A percentile compares a stretch with the other conserved stretches of the same genome.
Conservation (phyloP, 2,797 vertebrate species). For the Myotis myotis region DNA sequence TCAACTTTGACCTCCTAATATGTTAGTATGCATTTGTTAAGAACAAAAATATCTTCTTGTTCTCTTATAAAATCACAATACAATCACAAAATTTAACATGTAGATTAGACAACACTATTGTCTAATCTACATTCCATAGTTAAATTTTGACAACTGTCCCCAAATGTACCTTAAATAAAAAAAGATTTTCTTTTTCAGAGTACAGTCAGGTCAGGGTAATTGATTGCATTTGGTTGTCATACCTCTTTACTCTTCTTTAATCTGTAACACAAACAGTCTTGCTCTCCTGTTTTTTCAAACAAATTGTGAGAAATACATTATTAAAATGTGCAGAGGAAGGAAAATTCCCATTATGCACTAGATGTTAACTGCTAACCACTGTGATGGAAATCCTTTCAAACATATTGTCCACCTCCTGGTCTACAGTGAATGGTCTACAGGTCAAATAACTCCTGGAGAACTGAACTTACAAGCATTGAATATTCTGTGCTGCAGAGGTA, state of each 20-base stretch:
- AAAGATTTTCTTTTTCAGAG: not conserved
- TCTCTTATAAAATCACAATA: not conserved
- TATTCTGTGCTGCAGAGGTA: not conserved
- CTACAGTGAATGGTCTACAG: not conserved
- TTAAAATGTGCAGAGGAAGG: too few species aligned
- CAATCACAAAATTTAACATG: not conserved
- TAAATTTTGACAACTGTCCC: not conserved
- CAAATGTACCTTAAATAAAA: not conserved
- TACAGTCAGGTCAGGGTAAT: not conserved
- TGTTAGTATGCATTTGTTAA: not conserved
- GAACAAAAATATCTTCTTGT: not conserved
- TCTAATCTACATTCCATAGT: not conserved
- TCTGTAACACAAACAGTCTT: not conserved
- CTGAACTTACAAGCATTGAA: not conserved
- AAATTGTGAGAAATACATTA: slow-evolving; percentile 24
- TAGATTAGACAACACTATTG: not conserved
- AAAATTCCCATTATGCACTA: not conserved
- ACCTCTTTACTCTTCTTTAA: not conserved
- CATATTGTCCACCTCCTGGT: not conserved
- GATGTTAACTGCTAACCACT: not conserved
- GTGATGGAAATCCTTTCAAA: not conserved
- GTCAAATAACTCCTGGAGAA: not conserved
- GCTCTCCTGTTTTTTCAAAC: not conserved
- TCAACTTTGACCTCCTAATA: not conserved
- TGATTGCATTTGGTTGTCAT: not conserved